These are phyloP conservation scores for Pomacea canaliculata DNA, from an alignment of 2,888 invertebrate genomes.

Conservation along the genomic window DNA sequence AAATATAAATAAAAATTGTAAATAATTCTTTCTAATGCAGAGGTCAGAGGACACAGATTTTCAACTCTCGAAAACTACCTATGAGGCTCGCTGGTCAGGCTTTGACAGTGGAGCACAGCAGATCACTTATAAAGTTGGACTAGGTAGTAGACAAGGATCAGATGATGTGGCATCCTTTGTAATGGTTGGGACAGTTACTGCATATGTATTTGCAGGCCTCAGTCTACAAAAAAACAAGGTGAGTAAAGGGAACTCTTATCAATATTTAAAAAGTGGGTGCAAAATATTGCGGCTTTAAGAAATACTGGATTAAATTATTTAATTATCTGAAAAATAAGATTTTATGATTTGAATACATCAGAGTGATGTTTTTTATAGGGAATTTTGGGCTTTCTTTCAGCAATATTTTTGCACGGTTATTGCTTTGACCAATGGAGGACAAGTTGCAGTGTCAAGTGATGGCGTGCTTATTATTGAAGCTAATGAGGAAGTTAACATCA, in stretches of 20 bases:
- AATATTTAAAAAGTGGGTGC: not conserved
- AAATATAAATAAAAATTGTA: too few relatives aligned
- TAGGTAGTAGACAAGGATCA: constrained; percentile 35
- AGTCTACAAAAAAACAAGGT: constrained; percentile 29
- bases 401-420: constrained; percentile 36
- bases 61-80: constrained; percentile 25
- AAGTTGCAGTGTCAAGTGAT: constrained; percentile 35
- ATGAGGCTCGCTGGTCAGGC: constrained; percentile 42
- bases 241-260: not conserved
- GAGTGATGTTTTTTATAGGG: not conserved
- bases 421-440: constrained; percentile 28
- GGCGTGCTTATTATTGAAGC: constrained; percentile 37
- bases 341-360: not conserved
- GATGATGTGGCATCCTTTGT: constrained; percentile 31
- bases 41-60: constrained; percentile 40
- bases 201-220: constrained; percentile 33
- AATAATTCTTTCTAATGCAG: constrained; percentile 21
- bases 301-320: not conserved
- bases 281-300: not conserved
- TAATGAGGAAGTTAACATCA: constrained; percentile 17
- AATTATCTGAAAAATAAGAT: not conserved
- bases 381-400: constrained; percentile 22
- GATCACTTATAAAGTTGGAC: constrained; percentile 38
- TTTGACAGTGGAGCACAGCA: constrained; percentile 42
- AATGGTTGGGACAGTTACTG: constrained; percentile 10